These are phyloP conservation scores for Phania funesta DNA, from an alignment of 2,888 invertebrate genomes.

Conservation along the genomic window DNA sequence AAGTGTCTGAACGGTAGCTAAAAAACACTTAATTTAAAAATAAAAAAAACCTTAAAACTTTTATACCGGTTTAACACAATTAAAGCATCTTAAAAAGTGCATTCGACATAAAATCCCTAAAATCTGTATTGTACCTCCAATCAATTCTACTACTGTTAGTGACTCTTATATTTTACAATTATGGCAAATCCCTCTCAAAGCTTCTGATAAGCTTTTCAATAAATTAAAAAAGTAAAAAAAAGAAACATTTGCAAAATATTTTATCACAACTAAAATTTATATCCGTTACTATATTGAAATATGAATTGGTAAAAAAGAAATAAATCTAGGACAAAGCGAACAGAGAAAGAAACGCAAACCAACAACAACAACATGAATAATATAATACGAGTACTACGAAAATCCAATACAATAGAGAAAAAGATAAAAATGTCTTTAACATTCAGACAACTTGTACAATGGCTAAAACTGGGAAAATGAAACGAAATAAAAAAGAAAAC, in stretches of 20 bases:
- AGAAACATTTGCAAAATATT: conserved; percentile 10
- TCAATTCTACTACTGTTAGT: neutral
- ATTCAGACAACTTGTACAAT: conserved; percentile 32
- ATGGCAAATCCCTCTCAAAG: conserved; percentile 10
- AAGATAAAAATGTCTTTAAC: conserved; percentile 37
- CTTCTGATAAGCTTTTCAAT: conserved; percentile 28
- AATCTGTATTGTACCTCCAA: neutral
- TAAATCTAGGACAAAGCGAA: conserved; percentile 32
- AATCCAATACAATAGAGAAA: conserved; percentile 16
- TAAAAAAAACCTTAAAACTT: neutral
- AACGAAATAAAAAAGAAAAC: neutral
- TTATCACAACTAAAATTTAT: conserved; percentile 12
- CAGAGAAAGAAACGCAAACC: neutral
- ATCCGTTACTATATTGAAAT: conserved; percentile 31
- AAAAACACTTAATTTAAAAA: no score
- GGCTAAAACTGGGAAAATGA: conserved; percentile 5
- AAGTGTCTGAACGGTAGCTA: neutral
- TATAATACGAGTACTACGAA: neutral
- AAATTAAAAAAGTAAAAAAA: conserved; percentile 3
- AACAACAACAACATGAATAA: neutral
- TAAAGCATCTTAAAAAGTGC: conserved; percentile 9
- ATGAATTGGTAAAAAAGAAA: conserved; percentile 34
- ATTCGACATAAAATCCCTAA: conserved; percentile 10
- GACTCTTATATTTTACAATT: conserved; percentile 8
- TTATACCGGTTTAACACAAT: neutral